These are phyloP conservation scores for Orchestes rusci DNA, from an alignment of 2,888 invertebrate genomes.

Conservation along the genomic window DNA sequence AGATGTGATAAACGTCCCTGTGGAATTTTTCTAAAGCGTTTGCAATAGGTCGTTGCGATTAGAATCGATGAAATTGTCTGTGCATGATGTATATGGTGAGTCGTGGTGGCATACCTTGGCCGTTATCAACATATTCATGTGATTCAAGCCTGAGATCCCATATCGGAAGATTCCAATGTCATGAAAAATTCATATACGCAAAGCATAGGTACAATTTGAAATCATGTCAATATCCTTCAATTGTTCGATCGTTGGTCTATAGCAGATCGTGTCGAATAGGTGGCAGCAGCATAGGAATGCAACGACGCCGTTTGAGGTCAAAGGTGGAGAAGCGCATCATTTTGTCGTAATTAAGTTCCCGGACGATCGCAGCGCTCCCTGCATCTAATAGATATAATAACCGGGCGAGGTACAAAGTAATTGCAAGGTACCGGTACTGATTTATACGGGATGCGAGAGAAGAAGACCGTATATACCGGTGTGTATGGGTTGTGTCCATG, in stretches of 20 bases:
- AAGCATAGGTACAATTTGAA: conserved; percentile 5
- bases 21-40: conserved; percentile 15
- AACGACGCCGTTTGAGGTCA: conserved; percentile 43
- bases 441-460: conserved; percentile 36
- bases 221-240: conserved; percentile 6
- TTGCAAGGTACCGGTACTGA: conserved; percentile 44
- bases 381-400: conserved; percentile 47
- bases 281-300: conserved; percentile 41
- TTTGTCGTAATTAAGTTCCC: conserved; percentile 45
- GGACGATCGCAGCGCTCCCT: conserved; percentile 43
- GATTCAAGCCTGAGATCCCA: no score
- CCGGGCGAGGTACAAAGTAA: conserved; percentile 44
- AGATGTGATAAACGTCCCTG: conserved; percentile 14
- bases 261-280: conserved; percentile 37
- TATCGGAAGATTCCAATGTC: no score
- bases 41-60: no score
- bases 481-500: no score
- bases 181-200: no score
- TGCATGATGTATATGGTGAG: conserved; percentile 8
- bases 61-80: conserved; percentile 12
- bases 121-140: no score
- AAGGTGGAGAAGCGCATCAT: conserved; percentile 43
- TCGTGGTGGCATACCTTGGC: conserved; percentile 1
- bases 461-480: conserved; percentile 15
- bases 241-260: no score